phyloP scores from a whole-genome alignment of 2,797 vertebrate species.

The Acipenser oxyrinchus region DNA sequence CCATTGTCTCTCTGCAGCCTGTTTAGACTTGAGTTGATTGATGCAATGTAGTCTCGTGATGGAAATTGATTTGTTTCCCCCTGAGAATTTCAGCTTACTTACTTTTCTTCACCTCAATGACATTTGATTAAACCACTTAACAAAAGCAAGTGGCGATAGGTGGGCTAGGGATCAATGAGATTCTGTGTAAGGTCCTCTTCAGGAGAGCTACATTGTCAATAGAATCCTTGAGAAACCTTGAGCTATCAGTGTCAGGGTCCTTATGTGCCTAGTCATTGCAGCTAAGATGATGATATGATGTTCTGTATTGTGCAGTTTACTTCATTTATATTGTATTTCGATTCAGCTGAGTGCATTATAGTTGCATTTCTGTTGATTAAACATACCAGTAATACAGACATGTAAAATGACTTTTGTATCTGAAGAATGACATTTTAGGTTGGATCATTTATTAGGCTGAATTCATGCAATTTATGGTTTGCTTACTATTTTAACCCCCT shows the following conservation, averaged over 20 bases:
- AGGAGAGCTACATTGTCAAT: slow-evolving; percentile 21
- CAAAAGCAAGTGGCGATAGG: slow-evolving; percentile 35
- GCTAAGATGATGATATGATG: no score
- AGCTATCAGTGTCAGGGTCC: background rate
- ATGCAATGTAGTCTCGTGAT: slow-evolving; percentile 56
- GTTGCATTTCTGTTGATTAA: no score
- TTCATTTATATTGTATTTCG: no score
- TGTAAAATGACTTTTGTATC: no score
- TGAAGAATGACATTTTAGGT: no score
- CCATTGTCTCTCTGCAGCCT: slow-evolving; percentile 29
- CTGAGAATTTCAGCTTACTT: slow-evolving; percentile 38
- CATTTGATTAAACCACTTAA: slow-evolving; percentile 55
- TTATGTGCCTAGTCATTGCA: background rate
- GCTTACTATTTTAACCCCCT: no score
- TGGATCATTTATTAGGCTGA: no score
- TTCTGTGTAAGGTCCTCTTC: slow-evolving; percentile 52
- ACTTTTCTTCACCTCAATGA: slow-evolving; percentile 57
- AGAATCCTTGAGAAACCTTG: slow-evolving; percentile 14
- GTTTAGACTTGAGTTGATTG: slow-evolving; percentile 45
- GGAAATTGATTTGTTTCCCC: slow-evolving; percentile 74
- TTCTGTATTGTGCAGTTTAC: no score
- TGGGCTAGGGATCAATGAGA: slow-evolving; percentile 62
- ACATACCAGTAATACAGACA: no score
- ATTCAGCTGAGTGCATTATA: no score
- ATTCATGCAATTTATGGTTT: no score